Percentiles rank a stretch among this genome's conserved stretches.
Conservation (phyloP, 2,888 invertebrate species). For the Erebia ligea region DNA sequence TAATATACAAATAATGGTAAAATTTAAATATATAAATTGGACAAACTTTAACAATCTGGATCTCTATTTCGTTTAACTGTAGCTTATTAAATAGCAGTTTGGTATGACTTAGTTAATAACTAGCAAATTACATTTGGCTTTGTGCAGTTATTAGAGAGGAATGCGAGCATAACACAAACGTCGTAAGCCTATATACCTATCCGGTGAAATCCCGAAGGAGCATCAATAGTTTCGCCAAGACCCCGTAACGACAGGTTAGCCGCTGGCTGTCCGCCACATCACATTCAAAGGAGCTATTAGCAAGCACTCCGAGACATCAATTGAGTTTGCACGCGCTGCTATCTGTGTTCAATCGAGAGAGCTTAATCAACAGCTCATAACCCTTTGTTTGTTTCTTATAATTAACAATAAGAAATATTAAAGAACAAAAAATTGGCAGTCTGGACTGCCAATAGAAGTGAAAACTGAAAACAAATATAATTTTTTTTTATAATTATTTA, state of each 20-base stretch:
- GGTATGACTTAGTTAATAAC: background rate
- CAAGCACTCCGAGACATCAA: conserved; percentile 67
- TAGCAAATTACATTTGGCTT: background rate
- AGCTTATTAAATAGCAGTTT: too few species aligned
- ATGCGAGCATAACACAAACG: conserved; percentile 41
- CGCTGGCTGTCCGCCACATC: conserved; percentile 53
- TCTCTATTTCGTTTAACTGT: too few species aligned
- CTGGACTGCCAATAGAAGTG: too few species aligned
- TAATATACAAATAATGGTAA: too few species aligned
- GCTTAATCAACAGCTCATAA: conserved; percentile 17
- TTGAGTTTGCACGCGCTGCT: conserved; percentile 53
- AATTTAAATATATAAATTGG: too few species aligned
- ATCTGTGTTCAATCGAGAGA: conserved; percentile 41
- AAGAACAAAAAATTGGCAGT: too few species aligned
- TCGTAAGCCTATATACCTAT: conserved; percentile 64
- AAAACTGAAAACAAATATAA: too few species aligned
- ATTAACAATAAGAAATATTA: background rate
- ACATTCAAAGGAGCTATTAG: conserved; percentile 72
- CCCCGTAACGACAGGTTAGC: conserved; percentile 57
- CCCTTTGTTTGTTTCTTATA: background rate
- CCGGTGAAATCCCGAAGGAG: conserved; percentile 68
- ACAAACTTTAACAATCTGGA: too few species aligned
- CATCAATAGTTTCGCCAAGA: conserved; percentile 64
- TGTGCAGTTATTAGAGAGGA: background rate
- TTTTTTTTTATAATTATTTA: too few species aligned